A percentile compares a stretch with the other conserved stretches of the same genome.
Conservation (phyloP, 1,140 invertebrate genomes). For the Agraylea sexmaculata region DNA sequence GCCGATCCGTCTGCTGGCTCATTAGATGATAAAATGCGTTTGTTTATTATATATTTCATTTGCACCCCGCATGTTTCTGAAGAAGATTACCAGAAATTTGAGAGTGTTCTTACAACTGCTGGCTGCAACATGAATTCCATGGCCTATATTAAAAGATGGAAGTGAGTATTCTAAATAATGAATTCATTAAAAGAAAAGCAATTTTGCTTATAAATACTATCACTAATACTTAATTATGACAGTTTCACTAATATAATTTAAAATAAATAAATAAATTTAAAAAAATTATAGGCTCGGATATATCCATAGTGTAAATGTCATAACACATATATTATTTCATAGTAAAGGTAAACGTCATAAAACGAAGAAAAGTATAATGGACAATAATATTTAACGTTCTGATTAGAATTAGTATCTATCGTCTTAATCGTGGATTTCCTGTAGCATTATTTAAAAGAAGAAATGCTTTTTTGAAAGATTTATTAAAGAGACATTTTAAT, state of each 20-base stretch:
- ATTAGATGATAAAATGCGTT: conserved; percentile 84
- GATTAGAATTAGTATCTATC: too few species aligned
- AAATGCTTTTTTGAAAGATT: too few species aligned
- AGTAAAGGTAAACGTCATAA: too few species aligned
- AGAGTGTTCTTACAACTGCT: conserved; percentile 60
- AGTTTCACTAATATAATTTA: conserved; percentile 7
- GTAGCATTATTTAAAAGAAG: too few species aligned
- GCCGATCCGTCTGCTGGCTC: conserved; percentile 77
- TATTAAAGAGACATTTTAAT: too few species aligned
- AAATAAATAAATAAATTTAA: too few species aligned
- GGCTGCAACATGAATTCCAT: conserved; percentile 78
- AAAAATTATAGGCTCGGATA: too few species aligned
- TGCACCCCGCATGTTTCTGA: conserved; percentile 70
- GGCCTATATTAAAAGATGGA: conserved; percentile 83
- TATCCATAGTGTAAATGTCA: too few species aligned
- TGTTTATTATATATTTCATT: conserved; percentile 93
- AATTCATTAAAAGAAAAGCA: not conserved
- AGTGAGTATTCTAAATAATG: conserved; percentile 42
- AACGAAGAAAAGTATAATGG: too few species aligned
- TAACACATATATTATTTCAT: too few species aligned
- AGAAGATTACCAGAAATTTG: conserved; percentile 70
- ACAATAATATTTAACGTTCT: too few species aligned
- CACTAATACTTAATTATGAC: conserved; percentile 11
- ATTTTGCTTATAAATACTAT: conserved; percentile 6
- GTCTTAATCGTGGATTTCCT: too few species aligned